These are phyloP conservation scores for Drosophila murphyi DNA, from an alignment of 1,140 invertebrate species.

Conservation along the genomic window DNA sequence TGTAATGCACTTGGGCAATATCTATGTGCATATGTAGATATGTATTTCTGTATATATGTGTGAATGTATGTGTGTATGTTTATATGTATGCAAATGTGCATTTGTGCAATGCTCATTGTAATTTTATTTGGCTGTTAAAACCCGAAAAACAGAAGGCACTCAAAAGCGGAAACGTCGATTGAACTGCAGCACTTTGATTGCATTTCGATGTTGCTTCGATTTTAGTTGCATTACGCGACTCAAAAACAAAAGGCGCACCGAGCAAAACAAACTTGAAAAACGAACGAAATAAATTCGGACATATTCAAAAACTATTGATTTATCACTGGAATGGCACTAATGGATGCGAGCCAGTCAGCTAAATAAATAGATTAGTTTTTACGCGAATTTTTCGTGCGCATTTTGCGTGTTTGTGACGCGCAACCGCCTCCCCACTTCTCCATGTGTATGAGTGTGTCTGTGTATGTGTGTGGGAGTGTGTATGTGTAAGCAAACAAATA, in stretches of 20 bases:
- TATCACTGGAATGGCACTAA: conserved; percentile 65
- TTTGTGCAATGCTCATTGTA: conserved; percentile 43
- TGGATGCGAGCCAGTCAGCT: conserved; percentile 54
- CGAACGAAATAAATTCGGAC: conserved; percentile 15
- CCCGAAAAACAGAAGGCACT: conserved; percentile 41
- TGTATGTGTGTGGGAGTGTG: conserved; percentile 25
- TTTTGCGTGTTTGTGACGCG: conserved; percentile 68
- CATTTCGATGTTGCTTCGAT: conserved; percentile 66
- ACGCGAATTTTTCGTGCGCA: conserved; percentile 37
- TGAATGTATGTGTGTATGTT: too few species aligned
- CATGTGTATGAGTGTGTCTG: conserved; percentile 14
- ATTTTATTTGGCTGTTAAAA: conserved; percentile 41
- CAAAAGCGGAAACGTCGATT: conserved; percentile 54
- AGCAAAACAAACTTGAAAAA: conserved; percentile 3
- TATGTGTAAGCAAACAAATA: conserved; percentile 19
- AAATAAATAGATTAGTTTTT: conserved; percentile 81
- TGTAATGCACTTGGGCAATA: conserved; percentile 3
- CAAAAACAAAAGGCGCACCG: conserved; percentile 66
- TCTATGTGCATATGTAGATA: not conserved
- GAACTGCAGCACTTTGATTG: conserved; percentile 64
- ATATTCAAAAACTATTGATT: conserved; percentile 75
- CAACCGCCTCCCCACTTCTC: conserved; percentile 13
- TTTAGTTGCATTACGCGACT: conserved; percentile 72
- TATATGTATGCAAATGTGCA: not conserved
- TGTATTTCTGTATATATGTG: conserved; percentile 19